Base-by-base conservation (phyloP, 2,888 invertebrate genomes). In the Sinotaia quadrata region DNA sequence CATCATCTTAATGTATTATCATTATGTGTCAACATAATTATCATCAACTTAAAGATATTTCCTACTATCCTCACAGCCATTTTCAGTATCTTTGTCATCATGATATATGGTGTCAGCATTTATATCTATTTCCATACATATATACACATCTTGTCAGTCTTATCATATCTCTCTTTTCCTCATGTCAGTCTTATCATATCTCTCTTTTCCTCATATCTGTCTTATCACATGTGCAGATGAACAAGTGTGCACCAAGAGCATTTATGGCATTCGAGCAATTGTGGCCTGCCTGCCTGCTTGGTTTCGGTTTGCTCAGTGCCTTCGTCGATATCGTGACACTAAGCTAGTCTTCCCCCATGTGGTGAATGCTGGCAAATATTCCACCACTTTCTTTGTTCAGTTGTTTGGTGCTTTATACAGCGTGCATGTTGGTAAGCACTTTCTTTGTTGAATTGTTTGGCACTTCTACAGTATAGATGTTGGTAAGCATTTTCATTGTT, bases 311-410 rank as follows among this genome's bases (percentile, higher is more conserved):
- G 96, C 97, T 65, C 98, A 99, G 88, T 99, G 98, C 82, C 89
- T 99, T 66, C 91, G 98, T 0, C 94, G 99, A 73, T 99, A 97
- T 89, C 91, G 95, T 0, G 99, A 99, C 89, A 95, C 96, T 0
- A 92, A 92, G 77, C 80, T 86, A 0, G 75, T 83, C 27, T 87
- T 87, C 68, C 97, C 98, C 12, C 99, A 99, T 91, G 91, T 99
- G 66, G 95, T 94, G 2, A 99, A 99, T 89, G 99, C 99, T 2
- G 96, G 95, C 67, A 99, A 99, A 90, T 99, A 99, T 88, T 94
- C 97, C 0, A 97, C 98, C 0, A 96, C 98, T 0, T 98, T 98
- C 90, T 92, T 98, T 76, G 97, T 97, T 4, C 95, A 98, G 12
- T 91, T 95, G 37, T 95, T 97, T 75, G 78, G 84, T 7, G 83